These are phyloP conservation scores for Uromys caudimaculatus DNA, from an alignment of 2,797 vertebrate genomes.

Conservation along the genomic window DNA sequence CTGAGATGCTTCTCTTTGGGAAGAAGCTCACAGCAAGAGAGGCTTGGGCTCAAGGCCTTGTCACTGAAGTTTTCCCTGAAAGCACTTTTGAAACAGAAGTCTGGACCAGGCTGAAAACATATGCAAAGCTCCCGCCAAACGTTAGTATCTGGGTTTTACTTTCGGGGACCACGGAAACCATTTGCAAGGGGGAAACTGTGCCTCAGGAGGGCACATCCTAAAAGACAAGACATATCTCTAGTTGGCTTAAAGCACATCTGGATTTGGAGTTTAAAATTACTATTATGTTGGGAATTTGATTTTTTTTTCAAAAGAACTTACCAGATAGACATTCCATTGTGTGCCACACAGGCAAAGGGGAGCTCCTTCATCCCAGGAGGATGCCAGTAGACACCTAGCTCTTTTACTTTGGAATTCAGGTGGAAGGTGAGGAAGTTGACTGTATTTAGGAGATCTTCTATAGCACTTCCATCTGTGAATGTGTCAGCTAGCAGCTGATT, in stretches of 20 bases:
- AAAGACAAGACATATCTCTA: not conserved
- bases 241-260: not conserved
- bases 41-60: slow-evolving; percentile 92
- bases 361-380: not conserved
- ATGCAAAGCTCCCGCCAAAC: slow-evolving; percentile 90
- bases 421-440: not conserved
- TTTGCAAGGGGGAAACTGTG: not conserved
- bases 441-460: not conserved
- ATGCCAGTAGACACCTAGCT: not conserved
- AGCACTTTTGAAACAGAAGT: slow-evolving; percentile 93
- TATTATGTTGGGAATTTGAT: not conserved
- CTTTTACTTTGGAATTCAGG: not conserved
- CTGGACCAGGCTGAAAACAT: slow-evolving; percentile 90
- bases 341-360: not conserved
- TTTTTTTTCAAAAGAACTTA: not conserved
- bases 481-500: not conserved
- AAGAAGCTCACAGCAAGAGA: slow-evolving; percentile 93
- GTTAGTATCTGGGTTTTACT: slow-evolving; percentile 85
- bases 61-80: slow-evolving; percentile 94
- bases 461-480: not conserved
- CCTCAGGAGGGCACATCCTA: not conserved
- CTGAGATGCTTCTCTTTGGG: slow-evolving; percentile 94
- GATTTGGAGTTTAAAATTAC: slow-evolving; percentile 22
- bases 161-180: not conserved
- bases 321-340: not conserved